These are phyloP conservation scores for Drosophila dunni DNA, from an alignment of 1,140 invertebrate species.

Conservation along the genomic window DNA sequence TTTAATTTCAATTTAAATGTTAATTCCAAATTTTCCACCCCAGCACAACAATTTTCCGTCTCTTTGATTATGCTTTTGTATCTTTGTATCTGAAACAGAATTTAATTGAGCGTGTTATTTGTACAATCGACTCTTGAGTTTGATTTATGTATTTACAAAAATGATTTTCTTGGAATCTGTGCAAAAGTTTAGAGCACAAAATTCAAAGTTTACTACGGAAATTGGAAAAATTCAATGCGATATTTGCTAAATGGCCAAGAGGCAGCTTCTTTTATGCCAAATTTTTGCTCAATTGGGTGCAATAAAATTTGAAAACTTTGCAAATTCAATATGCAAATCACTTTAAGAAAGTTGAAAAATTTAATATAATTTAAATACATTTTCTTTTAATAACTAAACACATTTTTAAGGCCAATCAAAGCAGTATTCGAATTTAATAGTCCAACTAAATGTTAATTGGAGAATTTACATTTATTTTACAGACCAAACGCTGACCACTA, in stretches of 20 bases:
- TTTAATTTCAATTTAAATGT: constrained; percentile 60
- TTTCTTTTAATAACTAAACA: neutral
- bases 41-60: constrained; percentile 34
- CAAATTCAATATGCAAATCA: too few species aligned
- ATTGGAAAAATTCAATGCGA: constrained; percentile 1
- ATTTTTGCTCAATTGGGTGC: neutral
- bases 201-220: constrained; percentile 14
- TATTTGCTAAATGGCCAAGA: constrained; percentile 19
- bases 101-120: constrained; percentile 38
- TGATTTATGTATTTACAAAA: constrained; percentile 26
- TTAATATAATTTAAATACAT: too few species aligned
- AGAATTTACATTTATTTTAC: constrained; percentile 35
- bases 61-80: constrained; percentile 1
- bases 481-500: constrained; percentile 19
- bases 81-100: constrained; percentile 3
- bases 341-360: too few species aligned
- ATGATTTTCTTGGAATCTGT: constrained; percentile 8
- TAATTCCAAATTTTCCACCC: constrained; percentile 42
- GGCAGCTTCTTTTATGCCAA: constrained; percentile 1
- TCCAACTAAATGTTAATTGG: constrained; percentile 16
- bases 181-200: constrained; percentile 11
- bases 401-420: constrained; percentile 1
- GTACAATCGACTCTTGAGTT: constrained; percentile 9
- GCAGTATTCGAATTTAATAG: neutral
- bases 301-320: neutral